These are phyloP conservation scores for Drosophila cracens DNA, from an alignment of 2,888 invertebrate genomes.

Conservation along the genomic window DNA sequence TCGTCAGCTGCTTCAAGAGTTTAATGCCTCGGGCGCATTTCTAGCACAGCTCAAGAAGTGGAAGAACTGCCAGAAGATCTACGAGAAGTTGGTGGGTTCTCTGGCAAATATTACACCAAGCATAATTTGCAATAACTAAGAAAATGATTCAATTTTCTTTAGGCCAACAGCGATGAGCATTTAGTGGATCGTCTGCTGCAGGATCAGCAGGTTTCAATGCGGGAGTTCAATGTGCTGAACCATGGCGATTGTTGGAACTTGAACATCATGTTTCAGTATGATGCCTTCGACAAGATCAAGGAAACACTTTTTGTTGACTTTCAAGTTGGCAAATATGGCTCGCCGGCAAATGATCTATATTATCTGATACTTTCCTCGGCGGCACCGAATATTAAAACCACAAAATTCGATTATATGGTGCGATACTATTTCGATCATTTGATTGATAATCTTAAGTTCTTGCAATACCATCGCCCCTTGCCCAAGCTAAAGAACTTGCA, in stretches of 20 bases:
- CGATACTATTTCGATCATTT: slow-evolving; percentile 82
- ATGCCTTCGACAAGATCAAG: slow-evolving; percentile 80
- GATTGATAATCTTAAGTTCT: slow-evolving; percentile 78
- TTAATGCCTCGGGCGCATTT: slow-evolving; percentile 76
- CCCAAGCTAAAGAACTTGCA: slow-evolving; percentile 82
- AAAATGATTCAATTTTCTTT: neutral
- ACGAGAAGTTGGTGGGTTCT: slow-evolving; percentile 74
- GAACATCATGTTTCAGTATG: slow-evolving; percentile 83
- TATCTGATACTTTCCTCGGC: slow-evolving; percentile 78
- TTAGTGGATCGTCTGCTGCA: slow-evolving; percentile 79
- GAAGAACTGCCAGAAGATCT: slow-evolving; percentile 75
- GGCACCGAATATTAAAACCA: slow-evolving; percentile 70
- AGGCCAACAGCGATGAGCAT: slow-evolving; percentile 76
- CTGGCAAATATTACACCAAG: neutral
- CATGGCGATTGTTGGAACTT: slow-evolving; percentile 83
- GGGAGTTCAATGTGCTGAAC: slow-evolving; percentile 81
- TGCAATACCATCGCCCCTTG: slow-evolving; percentile 81
- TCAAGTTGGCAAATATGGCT: slow-evolving; percentile 80
- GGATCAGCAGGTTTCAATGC: slow-evolving; percentile 56
- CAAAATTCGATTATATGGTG: slow-evolving; percentile 82
- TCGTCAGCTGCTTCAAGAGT: slow-evolving; percentile 68
- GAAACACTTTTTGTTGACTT: slow-evolving; percentile 78
- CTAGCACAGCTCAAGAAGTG: slow-evolving; percentile 78
- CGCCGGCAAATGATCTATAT: slow-evolving; percentile 80
- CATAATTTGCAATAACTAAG: neutral